Evolutionary conservation across 2,113 vertebrate species (phyloP).

Genomic region (Pipra filicauda): DNA sequence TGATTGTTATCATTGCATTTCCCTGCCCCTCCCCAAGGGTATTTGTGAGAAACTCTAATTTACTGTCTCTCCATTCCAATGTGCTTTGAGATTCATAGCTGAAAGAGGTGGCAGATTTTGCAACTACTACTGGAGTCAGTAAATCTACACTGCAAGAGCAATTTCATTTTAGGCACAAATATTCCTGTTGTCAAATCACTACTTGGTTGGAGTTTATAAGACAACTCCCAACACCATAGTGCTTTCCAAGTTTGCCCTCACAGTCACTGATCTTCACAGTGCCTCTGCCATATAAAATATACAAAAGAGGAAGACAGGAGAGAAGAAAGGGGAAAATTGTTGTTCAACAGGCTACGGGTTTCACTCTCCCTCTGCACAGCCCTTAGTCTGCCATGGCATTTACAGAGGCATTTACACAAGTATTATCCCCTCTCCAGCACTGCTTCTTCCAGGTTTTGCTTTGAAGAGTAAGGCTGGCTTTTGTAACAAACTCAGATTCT

Average conservation of each 20-base stretch:
- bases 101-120: background rate
- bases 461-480: background rate
- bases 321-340: background rate
- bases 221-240: background rate
- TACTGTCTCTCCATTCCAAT: background rate
- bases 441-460: background rate
- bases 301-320: background rate
- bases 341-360: accelerated
- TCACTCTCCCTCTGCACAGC: background rate
- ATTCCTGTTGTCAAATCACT: background rate
- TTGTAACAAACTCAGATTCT: background rate
- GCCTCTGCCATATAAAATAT: background rate
- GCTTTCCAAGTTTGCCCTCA: background rate
- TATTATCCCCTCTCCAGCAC: background rate
- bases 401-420: background rate
- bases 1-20: background rate
- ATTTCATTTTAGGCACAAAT: background rate
- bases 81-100: background rate
- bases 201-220: background rate
- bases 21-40: background rate
- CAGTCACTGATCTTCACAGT: background rate
- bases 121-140: background rate
- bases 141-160: background rate
- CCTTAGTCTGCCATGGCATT: background rate
- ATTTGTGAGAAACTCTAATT: background rate